Evolutionary conservation across 1,140 invertebrate species (phyloP).

Genomic region (Cepaea nemoralis): DNA sequence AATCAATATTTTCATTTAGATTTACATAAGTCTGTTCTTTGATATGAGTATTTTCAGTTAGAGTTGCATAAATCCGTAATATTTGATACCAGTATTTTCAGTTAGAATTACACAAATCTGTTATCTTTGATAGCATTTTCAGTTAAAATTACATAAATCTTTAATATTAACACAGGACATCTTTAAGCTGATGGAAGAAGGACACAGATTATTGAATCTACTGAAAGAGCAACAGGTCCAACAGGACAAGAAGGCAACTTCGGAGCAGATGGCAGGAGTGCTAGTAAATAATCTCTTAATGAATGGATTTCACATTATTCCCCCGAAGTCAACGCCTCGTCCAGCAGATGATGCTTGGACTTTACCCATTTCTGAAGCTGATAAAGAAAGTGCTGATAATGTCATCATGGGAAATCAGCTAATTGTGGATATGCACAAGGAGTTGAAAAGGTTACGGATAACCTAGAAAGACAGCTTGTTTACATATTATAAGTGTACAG

Average conservation of each 20-base stretch:
- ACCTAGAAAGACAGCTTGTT: no score
- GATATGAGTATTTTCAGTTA: no score
- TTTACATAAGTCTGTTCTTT: no score
- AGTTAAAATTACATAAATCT: neutral
- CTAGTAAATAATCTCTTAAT: neutral
- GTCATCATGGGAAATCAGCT: neutral
- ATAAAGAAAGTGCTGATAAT: neutral
- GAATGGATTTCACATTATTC: slow-evolving; percentile 14
- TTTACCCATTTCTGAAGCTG: neutral
- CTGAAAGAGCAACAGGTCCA: neutral
- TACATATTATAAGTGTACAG: no score
- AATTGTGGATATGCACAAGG: slow-evolving; percentile 5
- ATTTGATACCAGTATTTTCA: no score
- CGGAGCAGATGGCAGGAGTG: neutral
- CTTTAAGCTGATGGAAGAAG: neutral
- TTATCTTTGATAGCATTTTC: no score
- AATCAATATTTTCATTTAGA: no score
- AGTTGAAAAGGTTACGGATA: neutral
- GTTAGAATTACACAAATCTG: no score
- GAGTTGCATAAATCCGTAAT: no score
- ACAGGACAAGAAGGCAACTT: neutral
- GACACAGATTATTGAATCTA: neutral
- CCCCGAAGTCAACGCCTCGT: slow-evolving; percentile 22
- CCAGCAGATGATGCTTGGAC: neutral
- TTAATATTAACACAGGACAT: slow-evolving; percentile 16